A percentile compares a stretch with the other conserved stretches of the same genome.
These are phyloP conservation scores for Tuberolachnus salignus DNA, from an alignment of 2,888 invertebrate genomes.

Conservation along the genomic window DNA sequence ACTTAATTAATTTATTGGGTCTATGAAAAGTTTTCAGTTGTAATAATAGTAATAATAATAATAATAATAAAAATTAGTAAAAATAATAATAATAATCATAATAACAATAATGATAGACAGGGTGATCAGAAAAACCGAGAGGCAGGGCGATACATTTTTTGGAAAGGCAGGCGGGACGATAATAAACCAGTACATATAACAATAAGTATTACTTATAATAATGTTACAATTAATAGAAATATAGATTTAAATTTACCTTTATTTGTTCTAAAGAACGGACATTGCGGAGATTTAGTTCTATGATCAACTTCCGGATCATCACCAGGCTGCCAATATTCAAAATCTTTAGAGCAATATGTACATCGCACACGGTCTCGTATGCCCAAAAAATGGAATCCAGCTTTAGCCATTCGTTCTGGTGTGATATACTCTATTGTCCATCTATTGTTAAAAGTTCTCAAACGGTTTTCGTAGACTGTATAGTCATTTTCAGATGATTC, in stretches of 20 bases:
- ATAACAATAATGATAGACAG: no score
- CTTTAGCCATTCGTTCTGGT: conserved; percentile 70
- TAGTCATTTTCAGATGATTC: conserved; percentile 36
- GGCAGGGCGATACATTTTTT: no score
- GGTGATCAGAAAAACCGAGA: no score
- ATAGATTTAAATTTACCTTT: conserved; percentile 18
- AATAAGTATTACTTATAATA: neutral
- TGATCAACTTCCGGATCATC: conserved; percentile 84
- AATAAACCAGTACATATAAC: no score
- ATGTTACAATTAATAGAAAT: no score
- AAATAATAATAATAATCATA: no score
- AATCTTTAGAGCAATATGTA: conserved; percentile 79
- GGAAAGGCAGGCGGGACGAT: no score
- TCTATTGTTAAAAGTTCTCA: conserved; percentile 40
- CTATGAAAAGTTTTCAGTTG: no score
- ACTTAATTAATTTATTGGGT: no score
- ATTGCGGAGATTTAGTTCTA: conserved; percentile 78
- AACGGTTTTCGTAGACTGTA: conserved; percentile 30
- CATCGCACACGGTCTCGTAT: conserved; percentile 80
- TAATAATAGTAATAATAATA: no score
- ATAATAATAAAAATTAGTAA: no score
- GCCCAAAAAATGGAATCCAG: conserved; percentile 83
- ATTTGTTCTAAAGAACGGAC: conserved; percentile 71
- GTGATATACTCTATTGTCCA: conserved; percentile 59
- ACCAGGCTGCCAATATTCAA: conserved; percentile 80